Percentiles rank a stretch among this genome's conserved stretches.
phyloP scores from a whole-genome alignment of 2,797 vertebrate species.

The Micrastur ruficollis region DNA sequence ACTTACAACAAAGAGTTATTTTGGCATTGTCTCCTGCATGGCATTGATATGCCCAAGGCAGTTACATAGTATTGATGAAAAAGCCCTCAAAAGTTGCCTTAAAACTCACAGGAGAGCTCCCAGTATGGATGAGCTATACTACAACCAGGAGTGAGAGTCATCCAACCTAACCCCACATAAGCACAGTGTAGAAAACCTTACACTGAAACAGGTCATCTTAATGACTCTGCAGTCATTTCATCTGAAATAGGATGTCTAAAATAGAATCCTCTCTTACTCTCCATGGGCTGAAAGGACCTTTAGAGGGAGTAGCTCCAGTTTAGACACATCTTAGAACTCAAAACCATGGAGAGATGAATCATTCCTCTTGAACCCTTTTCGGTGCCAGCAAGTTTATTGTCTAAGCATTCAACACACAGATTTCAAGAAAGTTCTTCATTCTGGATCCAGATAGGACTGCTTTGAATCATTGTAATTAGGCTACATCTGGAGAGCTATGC shows the following conservation, averaged over 20 bases:
- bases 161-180: not conserved
- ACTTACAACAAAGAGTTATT: not conserved
- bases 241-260: not conserved
- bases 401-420: not conserved
- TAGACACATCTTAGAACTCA: not conserved
- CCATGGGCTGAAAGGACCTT: not conserved
- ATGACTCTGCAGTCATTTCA: not conserved
- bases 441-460: not conserved
- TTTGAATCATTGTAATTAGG: not conserved
- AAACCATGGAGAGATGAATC: not conserved
- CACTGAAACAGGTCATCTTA: not conserved
- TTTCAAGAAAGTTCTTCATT: not conserved
- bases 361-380: not conserved
- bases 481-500: not conserved
- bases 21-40: not conserved
- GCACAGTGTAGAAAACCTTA: not conserved
- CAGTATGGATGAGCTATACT: not conserved
- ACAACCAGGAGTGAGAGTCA: not conserved
- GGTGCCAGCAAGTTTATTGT: not conserved
- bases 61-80: not conserved
- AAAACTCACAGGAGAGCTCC: not conserved
- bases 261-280: not conserved
- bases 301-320: not conserved
- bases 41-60: not conserved
- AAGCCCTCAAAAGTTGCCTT: not conserved